phyloP scores from a whole-genome alignment of 2,113 vertebrate genomes.

The Caranx melampygus region DNA sequence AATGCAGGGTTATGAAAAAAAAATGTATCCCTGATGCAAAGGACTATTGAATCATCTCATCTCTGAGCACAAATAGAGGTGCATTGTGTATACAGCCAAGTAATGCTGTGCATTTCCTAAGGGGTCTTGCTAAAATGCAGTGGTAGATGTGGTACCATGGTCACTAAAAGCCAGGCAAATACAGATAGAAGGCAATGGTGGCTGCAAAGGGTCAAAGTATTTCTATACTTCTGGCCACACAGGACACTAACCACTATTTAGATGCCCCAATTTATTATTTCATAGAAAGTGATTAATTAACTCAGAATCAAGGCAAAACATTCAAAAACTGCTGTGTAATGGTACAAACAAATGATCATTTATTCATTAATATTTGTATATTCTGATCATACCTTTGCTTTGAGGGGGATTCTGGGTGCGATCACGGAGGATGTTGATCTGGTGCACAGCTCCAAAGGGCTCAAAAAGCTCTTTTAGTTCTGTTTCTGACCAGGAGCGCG shows the following conservation, averaged over 20 bases:
- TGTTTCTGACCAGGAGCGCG: conserved; percentile 96
- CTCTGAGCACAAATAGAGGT: conserved; percentile 34
- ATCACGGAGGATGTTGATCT: conserved; percentile 98
- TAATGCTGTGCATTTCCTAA: conserved; percentile 25
- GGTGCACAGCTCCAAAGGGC: conserved; percentile 96
- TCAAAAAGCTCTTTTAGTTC: conserved; percentile 99
- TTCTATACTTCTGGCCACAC: neutral
- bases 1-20: conserved; percentile 17
- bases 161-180: conserved; percentile 26
- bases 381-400: conserved; percentile 91
- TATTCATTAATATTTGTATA: too few species aligned
- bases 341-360: neutral
- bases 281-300: too few species aligned
- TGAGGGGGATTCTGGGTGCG: conserved; percentile 98
- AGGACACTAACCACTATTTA: neutral
- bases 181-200: neutral
- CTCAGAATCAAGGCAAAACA: neutral
- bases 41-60: conserved; percentile 34
- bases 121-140: conserved; percentile 42
- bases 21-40: conserved; percentile 37
- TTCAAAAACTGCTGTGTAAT: neutral
- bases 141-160: conserved; percentile 15
- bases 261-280: neutral
- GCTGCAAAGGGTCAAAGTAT: neutral
- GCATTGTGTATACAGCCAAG: conserved; percentile 52